Conservation (phyloP, 2,797 vertebrate species). For the Coregonus ussuriensis region DNA sequence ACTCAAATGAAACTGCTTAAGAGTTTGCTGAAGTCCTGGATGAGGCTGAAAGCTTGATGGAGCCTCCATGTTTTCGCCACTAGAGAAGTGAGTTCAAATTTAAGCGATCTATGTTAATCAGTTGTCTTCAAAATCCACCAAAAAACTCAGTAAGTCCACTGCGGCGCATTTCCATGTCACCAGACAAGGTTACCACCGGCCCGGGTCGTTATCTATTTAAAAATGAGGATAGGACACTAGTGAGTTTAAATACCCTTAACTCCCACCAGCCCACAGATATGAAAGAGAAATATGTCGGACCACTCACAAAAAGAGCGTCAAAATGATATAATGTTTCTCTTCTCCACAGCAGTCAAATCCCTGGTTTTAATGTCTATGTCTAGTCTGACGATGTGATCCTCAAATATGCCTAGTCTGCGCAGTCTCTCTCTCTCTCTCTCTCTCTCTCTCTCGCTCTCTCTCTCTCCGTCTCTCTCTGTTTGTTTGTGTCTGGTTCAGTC, state of each 20-base stretch:
- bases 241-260: background rate
- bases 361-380: too few relatives aligned
- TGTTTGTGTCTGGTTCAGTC: slow-evolving; percentile 96
- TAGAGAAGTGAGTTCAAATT: slow-evolving; percentile 52
- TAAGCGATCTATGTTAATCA: slow-evolving; percentile 40
- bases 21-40: slow-evolving; percentile 97
- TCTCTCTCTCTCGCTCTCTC: too few relatives aligned
- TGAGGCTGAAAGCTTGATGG: slow-evolving; percentile 91
- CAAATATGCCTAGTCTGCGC: slow-evolving; percentile 67
- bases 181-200: slow-evolving; percentile 63
- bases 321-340: slow-evolving; percentile 37
- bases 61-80: slow-evolving; percentile 79
- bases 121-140: slow-evolving; percentile 63
- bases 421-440: slow-evolving; percentile 32
- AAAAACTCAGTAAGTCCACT: slow-evolving; percentile 53
- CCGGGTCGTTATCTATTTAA: slow-evolving; percentile 66
- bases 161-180: slow-evolving; percentile 72
- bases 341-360: slow-evolving; percentile 60
- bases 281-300: background rate
- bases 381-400: slow-evolving; percentile 57
- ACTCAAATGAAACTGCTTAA: slow-evolving; percentile 98
- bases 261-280: background rate
- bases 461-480: slow-evolving; percentile 72
- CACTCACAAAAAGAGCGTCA: background rate
- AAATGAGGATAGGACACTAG: background rate